Conservation (phyloP, 2,113 vertebrate genomes). For the Rhynchomys soricoides region DNA sequence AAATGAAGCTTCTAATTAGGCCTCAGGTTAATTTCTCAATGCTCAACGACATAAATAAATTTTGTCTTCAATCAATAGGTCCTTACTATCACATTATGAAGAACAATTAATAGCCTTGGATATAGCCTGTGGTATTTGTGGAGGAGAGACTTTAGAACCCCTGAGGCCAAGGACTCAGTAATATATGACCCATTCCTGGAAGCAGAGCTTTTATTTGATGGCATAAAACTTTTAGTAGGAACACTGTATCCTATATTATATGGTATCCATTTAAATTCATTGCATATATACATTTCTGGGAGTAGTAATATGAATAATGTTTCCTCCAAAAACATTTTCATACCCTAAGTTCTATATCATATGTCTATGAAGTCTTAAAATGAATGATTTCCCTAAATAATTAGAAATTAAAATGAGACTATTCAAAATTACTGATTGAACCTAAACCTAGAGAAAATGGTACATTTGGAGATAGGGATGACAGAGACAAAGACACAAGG, state of each 20-base stretch:
- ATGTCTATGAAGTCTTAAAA: not conserved
- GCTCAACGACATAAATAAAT: not conserved
- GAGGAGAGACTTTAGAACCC: not conserved
- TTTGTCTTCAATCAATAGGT: not conserved
- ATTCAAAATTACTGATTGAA: not conserved
- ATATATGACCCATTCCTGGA: not conserved
- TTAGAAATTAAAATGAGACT: not conserved
- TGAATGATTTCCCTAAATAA: not conserved
- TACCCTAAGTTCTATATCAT: not conserved
- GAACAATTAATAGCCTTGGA: not conserved
- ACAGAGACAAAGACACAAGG: not conserved
- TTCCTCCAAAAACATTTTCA: not conserved
- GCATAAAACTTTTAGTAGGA: not conserved
- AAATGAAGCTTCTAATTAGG: not conserved
- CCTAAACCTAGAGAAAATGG: not conserved
- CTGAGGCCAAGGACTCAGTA: not conserved
- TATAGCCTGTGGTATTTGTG: not conserved
- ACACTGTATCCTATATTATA: not conserved
- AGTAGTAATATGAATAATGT: not conserved
- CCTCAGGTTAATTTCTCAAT: not conserved
- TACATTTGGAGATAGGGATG: not conserved
- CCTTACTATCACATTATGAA: not conserved
- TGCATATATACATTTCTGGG: not conserved
- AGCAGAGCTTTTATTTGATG: not conserved
- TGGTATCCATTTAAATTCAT: not conserved